Base-by-base conservation (phyloP, 2,888 invertebrate genomes). In the Drosophila leonis region DNA sequence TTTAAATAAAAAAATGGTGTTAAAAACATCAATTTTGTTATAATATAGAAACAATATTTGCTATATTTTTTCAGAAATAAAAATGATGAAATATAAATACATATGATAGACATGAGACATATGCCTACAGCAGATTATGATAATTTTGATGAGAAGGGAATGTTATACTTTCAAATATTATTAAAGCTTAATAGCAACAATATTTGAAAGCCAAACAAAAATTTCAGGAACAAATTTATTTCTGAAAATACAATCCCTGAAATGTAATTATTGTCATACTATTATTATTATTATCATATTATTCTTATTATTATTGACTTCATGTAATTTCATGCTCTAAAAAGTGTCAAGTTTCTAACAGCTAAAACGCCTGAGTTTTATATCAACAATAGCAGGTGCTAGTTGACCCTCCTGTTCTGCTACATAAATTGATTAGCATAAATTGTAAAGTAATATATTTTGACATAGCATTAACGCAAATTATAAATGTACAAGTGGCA, bases 371-470 rank as follows among this genome's bases (percentile, higher is more conserved):
- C 29, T 5, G 1, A 1, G 0, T 2, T 10, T 15, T 2, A 0
- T 7, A 13, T 41, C 1, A 20, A 8, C 8, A 15, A 3, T 15
- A 15, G 15, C 7, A 15, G 4, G 0, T 6, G n/a, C 4, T 1
- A n/a, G 10, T 29, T 6, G 2, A 3, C 6, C 18, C 2, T 12
- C 12, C 12, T 5, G 1, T 4, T 31, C 4, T 12, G 1, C 54
- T 12, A 2, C 4, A n/a, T 33, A 57, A 57, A 35, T 35, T 35
- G 10, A 33, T 24, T 46, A 13, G 31, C 31, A 31, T 10, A 37
- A 27, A 41, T 18, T 67, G 35, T 20, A 33, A 59, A 65, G 39
- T 56, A 62, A 75, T 59, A 55, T 18, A 39, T 42, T 46, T 64
- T 41, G 33, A 20, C 52, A 52, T 20, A 24, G 24, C 60, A 66